phyloP scores from a whole-genome alignment of 2,113 vertebrate species.

The Myrmophylax atrothorax region DNA sequence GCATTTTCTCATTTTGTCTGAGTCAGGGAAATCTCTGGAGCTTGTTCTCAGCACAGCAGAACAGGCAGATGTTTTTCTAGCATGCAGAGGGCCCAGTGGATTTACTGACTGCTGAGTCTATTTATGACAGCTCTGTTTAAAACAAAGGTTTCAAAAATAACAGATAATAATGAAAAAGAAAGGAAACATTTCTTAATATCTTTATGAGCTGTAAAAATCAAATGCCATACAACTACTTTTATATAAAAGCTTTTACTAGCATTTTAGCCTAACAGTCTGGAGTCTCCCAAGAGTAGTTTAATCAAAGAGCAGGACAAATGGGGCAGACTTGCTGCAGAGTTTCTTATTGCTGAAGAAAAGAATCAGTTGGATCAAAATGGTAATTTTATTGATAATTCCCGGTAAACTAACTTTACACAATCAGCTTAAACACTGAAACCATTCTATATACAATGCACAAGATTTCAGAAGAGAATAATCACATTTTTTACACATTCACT shows the following conservation, averaged over 20 bases:
- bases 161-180: not conserved
- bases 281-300: not conserved
- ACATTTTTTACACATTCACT: not conserved
- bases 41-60: not conserved
- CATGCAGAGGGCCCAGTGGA: not conserved
- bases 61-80: slow-evolving; percentile 12
- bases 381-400: not conserved
- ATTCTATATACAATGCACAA: not conserved
- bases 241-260: not conserved
- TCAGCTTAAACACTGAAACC: not conserved
- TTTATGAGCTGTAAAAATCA: not conserved
- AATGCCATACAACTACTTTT: not conserved
- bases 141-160: slow-evolving; percentile 12
- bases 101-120: slow-evolving; percentile 24
- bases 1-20: not conserved
- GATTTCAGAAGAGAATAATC: not conserved
- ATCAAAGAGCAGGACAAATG: not conserved
- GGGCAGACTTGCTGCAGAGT: not conserved
- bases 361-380: not conserved
- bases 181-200: not conserved
- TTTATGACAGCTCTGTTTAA: not conserved
- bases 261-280: not conserved
- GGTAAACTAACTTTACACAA: not conserved
- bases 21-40: not conserved
- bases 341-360: not conserved